Conservation (phyloP, 2,797 vertebrate species). For the Caiman crocodilus region DNA sequence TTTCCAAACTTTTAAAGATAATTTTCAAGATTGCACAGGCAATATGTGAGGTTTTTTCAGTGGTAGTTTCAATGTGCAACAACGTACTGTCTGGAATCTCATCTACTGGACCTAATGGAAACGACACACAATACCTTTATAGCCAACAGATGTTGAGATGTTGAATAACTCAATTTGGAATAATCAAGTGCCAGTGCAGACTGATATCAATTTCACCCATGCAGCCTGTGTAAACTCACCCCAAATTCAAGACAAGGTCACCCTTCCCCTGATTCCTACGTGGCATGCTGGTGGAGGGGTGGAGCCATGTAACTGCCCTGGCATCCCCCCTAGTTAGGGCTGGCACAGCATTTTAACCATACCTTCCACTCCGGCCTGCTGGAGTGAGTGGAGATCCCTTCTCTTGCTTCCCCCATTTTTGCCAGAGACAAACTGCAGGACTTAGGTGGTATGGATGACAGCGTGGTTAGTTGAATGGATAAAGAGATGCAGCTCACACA, state of each 20-base stretch:
- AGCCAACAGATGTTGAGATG: background rate
- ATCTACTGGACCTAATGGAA: background rate
- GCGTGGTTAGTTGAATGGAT: background rate
- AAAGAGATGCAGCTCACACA: conserved; percentile 29
- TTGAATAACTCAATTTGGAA: background rate
- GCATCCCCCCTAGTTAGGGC: background rate
- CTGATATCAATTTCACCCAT: background rate
- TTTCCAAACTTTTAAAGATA: conserved; percentile 11
- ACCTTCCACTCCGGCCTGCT: background rate
- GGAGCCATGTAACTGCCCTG: background rate
- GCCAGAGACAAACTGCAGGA: background rate
- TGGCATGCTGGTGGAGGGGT: background rate
- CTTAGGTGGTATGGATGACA: fast-evolving
- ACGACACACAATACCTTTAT: background rate
- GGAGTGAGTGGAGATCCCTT: fast-evolving
- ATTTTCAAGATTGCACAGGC: conserved; percentile 21
- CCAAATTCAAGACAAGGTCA: fast-evolving
- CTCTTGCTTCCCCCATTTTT: fast-evolving
- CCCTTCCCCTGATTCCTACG: background rate
- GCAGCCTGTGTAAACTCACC: background rate
- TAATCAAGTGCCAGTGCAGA: background rate
- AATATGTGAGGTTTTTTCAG: background rate
- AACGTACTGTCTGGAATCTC: fast-evolving
- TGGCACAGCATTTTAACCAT: background rate
- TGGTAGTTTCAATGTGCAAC: background rate